These are phyloP conservation scores for Lithophane socia DNA, from an alignment of 2,888 invertebrate species.

Conservation along the genomic window DNA sequence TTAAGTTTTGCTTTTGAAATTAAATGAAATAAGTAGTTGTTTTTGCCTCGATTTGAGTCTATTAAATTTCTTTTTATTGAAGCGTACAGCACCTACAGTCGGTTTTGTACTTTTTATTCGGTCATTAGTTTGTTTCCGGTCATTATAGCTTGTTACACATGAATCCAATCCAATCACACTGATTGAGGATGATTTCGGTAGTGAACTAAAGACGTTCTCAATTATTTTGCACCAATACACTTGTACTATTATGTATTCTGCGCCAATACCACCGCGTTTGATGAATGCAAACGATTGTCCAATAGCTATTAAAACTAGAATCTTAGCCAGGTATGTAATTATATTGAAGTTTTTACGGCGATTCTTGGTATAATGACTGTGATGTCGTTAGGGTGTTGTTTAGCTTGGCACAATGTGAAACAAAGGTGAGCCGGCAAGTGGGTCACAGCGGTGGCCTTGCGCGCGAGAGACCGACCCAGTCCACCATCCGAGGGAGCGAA, in stretches of 20 bases:
- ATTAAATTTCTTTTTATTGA: conserved; percentile 1
- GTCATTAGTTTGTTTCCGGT: conserved; percentile 5
- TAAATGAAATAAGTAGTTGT: neutral
- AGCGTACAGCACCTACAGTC: neutral
- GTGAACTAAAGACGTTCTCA: neutral
- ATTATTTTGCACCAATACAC: conserved; percentile 13
- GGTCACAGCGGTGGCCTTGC: conserved; percentile 85
- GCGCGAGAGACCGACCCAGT: conserved; percentile 76
- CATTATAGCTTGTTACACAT: neutral
- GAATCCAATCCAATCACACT: conserved; percentile 5
- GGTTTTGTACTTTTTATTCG: neutral
- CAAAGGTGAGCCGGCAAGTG: conserved; percentile 86
- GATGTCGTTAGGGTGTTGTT: conserved; percentile 73
- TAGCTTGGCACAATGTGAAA: conserved; percentile 76
- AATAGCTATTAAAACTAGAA: conserved; percentile 56
- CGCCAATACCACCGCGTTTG: conserved; percentile 10
- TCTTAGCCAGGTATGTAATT: conserved; percentile 56
- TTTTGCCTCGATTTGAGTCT: conserved; percentile 24
- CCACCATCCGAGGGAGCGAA: conserved; percentile 72
- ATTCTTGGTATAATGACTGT: conserved; percentile 63
- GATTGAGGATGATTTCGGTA: neutral
- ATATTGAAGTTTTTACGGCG: conserved; percentile 62
- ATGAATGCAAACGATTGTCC: conserved; percentile 38
- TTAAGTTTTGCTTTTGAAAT: neutral
- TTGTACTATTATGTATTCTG: too few species aligned